Conservation (phyloP, 2,797 vertebrate genomes). For the Takifugu ocellatus region DNA sequence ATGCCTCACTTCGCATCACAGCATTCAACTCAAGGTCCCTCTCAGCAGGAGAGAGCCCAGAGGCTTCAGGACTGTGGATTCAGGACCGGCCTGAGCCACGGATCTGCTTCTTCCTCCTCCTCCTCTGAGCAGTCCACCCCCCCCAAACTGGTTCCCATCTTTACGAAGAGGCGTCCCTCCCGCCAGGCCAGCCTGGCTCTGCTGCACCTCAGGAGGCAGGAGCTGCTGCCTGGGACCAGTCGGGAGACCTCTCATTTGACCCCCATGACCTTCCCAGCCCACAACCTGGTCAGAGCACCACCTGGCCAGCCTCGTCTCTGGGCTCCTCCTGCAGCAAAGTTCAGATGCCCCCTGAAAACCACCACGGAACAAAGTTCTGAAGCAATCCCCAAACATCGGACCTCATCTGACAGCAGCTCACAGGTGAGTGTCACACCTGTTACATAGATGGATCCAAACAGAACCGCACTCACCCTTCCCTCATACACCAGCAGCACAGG, state of each 20-base stretch:
- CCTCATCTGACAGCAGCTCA: conserved; percentile 6
- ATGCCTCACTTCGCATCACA: conserved; percentile 11
- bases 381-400: neutral
- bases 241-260: neutral
- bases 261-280: neutral
- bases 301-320: accelerated
- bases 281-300: conserved; percentile 18
- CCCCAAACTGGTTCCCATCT: conserved; percentile 65
- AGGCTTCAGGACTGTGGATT: conserved; percentile 3
- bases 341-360: too few relatives aligned
- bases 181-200: conserved; percentile 36
- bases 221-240: conserved; percentile 24
- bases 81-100: neutral
- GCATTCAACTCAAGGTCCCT: conserved; percentile 4
- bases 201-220: conserved; percentile 40
- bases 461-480: too few relatives aligned
- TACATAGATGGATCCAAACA: too few relatives aligned
- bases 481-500: too few relatives aligned
- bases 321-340: neutral
- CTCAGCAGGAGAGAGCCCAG: conserved; percentile 30
- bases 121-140: neutral
- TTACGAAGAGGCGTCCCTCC: conserved; percentile 47
- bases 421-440: conserved; percentile 29
- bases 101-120: conserved; percentile 2
- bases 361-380: neutral